Conservation (phyloP, 92 coral and sea anemone species). For the Phenganax stokvisi region DNA sequence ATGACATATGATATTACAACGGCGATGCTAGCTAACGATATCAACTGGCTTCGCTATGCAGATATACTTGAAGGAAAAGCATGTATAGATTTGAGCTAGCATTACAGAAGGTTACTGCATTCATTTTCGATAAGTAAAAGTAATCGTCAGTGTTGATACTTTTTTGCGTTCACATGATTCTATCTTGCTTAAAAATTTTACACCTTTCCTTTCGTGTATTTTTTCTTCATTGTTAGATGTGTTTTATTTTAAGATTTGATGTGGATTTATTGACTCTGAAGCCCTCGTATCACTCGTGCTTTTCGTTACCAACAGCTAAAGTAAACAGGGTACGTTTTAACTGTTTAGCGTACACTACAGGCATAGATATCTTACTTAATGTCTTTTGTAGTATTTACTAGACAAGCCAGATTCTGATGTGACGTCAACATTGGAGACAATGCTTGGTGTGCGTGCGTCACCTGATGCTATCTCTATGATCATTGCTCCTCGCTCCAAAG, state of each 20-base stretch:
- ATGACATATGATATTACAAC: not conserved
- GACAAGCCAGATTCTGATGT: constrained; percentile 39
- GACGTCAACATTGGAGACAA: constrained; percentile 43
- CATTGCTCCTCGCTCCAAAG: constrained; percentile 74
- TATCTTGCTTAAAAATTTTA: not conserved
- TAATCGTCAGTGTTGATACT: no score
- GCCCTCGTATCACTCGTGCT: constrained; percentile 56
- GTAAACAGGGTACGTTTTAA: constrained; percentile 49
- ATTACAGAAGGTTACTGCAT: no score
- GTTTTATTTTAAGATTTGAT: constrained; percentile 53
- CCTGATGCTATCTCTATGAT: constrained; percentile 59
- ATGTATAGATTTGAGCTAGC: no score
- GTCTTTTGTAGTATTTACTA: constrained; percentile 15
- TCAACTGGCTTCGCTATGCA: no score
- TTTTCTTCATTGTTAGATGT: not conserved
- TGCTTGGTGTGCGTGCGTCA: constrained; percentile 57
- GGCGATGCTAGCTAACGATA: not conserved
- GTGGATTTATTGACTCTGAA: constrained; percentile 63
- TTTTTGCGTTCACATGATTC: no score
- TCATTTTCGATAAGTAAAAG: no score
- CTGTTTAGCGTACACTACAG: not conserved
- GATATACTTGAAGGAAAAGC: no score
- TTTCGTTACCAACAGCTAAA: constrained; percentile 56
- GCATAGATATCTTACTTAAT: constrained; percentile 2
- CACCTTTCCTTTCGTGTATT: not conserved